These are phyloP conservation scores for Toxotes jaculatrix DNA, from an alignment of 2,113 vertebrate species.

Conservation along the genomic window DNA sequence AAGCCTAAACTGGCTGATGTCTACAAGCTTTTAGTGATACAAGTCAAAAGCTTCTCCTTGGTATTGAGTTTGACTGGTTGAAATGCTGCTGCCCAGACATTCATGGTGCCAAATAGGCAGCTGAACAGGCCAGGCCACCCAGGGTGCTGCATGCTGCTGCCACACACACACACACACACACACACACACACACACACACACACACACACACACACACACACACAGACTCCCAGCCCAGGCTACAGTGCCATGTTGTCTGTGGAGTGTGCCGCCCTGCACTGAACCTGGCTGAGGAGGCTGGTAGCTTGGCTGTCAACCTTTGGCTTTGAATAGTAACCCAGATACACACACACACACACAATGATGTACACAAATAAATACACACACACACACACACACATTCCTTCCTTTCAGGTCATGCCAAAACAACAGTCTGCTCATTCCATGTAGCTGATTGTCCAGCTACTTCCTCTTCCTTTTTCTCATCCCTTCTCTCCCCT, in stretches of 20 bases:
- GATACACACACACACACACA: slow-evolving; percentile 29
- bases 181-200: slow-evolving; percentile 35
- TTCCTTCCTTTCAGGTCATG: slow-evolving; percentile 63
- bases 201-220: too few relatives aligned
- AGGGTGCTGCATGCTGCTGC: slow-evolving; percentile 49
- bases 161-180: slow-evolving; percentile 30
- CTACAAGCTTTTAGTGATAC: slow-evolving; percentile 20
- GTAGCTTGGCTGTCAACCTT: slow-evolving; percentile 50
- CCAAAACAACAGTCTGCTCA: slow-evolving; percentile 51
- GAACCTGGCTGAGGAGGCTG: slow-evolving; percentile 63
- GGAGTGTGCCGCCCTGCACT: slow-evolving; percentile 67
- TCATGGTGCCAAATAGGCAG: slow-evolving; percentile 50
- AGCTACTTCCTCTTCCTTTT: slow-evolving; percentile 60
- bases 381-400: slow-evolving; percentile 32
- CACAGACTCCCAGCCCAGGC: slow-evolving; percentile 52
- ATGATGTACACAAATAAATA: slow-evolving; percentile 25
- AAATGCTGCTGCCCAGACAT: slow-evolving; percentile 60
- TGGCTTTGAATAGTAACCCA: slow-evolving; percentile 40
- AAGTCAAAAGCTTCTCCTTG: slow-evolving; percentile 44
- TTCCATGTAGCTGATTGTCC: slow-evolving; percentile 61
- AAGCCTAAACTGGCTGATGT: slow-evolving; percentile 3
- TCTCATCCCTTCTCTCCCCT: not conserved
- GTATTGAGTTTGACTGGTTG: slow-evolving; percentile 33
- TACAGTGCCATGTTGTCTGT: slow-evolving; percentile 61
- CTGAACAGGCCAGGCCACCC: slow-evolving; percentile 67